Percentiles rank a stretch among this genome's conserved stretches.
Conservation (phyloP, 1,140 invertebrate genomes). For the Drosophila quadrilineata region DNA sequence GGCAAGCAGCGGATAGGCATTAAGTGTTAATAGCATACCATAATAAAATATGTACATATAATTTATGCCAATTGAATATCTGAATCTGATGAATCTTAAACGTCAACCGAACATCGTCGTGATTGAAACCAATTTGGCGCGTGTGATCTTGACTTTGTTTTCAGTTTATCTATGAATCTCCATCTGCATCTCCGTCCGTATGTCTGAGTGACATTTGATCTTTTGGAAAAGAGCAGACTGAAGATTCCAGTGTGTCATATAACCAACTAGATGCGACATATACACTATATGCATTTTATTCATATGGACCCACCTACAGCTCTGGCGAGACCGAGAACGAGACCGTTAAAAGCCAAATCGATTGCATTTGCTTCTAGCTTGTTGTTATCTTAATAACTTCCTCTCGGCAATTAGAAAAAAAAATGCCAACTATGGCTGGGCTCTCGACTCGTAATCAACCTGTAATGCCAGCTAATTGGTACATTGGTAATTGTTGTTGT, state of each 20-base stretch:
- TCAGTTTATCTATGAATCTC: slow-evolving; percentile 13
- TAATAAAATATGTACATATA: slow-evolving; percentile 48
- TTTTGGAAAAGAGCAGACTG: slow-evolving; percentile 50
- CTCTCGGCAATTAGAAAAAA: slow-evolving; percentile 56
- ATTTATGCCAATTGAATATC: slow-evolving; percentile 29
- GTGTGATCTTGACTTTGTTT: slow-evolving; percentile 72
- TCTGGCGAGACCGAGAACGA: background rate
- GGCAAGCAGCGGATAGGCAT: slow-evolving; percentile 33
- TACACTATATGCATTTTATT: slow-evolving; percentile 33
- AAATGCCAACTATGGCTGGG: slow-evolving; percentile 53
- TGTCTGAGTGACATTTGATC: slow-evolving; percentile 65
- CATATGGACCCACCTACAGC: slow-evolving; percentile 13
- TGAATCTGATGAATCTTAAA: slow-evolving; percentile 11
- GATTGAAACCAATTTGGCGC: slow-evolving; percentile 60
- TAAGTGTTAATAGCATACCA: slow-evolving; percentile 37
- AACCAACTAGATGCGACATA: slow-evolving; percentile 12
- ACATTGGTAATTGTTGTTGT: slow-evolving; percentile 57
- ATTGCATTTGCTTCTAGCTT: slow-evolving; percentile 24
- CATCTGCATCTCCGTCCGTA: slow-evolving; percentile 10
- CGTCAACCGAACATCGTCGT: slow-evolving; percentile 14
- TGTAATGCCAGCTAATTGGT: slow-evolving; percentile 76
- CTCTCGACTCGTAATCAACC: slow-evolving; percentile 59
- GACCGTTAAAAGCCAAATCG: slow-evolving; percentile 5
- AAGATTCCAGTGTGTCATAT: slow-evolving; percentile 10
- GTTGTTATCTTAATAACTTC: slow-evolving; percentile 56